Base-by-base conservation (phyloP, 2,113 vertebrate genomes). In the Dicaeum eximium region DNA sequence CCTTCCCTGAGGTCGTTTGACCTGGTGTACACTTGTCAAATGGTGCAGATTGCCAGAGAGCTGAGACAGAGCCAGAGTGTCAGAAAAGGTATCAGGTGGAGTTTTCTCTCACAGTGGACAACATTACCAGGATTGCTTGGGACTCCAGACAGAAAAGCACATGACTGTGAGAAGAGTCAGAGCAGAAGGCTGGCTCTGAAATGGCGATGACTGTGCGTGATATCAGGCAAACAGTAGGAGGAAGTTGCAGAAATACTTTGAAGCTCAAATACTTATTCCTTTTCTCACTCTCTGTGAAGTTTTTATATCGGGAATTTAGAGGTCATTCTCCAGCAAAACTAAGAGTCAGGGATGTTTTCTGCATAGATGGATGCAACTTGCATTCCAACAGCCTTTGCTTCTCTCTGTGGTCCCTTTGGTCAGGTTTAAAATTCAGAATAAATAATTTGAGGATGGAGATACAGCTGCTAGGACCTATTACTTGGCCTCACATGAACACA, bases 1-100 rank as follows among this genome's bases (percentile, higher is more conserved):
- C 81, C 79, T 82, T 92, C 77, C 35, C n/a, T 48, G 83, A 45
- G 81, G 77, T 92, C 40, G 5, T 90, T 87, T 93, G 92, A 93
- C 92, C 72, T 57, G 50, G 25, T 65, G 57, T 93, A 71, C 33
- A 14, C 62, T 94, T 93, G 60, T 79, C 64, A 92, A 86, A 56
- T 14, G 35, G 35, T 54, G 48, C 37, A 83, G 65, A 80, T 51
- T 85, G 66, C 85, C 90, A 62, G 51, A 72, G 53, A 79, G 28
- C 40, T 79, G 67, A 83, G 37, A 75, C 45, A 23, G 56, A 91
- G 30, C 42, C 48, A 78, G 66, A 30, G 19, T 75, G 90, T 61
- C 0, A 1, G 80, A 78, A 83, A 33, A 90, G 38, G 30, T 70
- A 72, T 48, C 61, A 73, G 45, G 44, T 91, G 66, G n/a, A n/a